phyloP scores from a whole-genome alignment of 1,140 invertebrate species.

The Temnothorax longispinosus region DNA sequence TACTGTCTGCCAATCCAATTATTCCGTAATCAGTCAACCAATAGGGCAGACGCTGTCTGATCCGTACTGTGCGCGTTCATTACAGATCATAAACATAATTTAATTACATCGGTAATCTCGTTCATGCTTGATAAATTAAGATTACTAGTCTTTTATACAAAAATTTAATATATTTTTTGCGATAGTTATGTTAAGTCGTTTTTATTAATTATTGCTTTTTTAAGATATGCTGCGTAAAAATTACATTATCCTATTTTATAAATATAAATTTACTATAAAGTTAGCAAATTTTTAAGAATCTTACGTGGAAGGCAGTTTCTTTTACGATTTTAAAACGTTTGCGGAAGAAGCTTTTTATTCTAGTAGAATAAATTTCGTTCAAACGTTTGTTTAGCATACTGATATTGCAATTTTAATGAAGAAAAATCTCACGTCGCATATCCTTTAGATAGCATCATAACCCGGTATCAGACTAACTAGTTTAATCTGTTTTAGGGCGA shows the following conservation, averaged over 20 bases:
- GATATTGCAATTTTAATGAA: slow-evolving; percentile 45
- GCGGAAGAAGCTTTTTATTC: not conserved
- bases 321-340: slow-evolving; percentile 7
- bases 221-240: not conserved
- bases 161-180: not conserved
- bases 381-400: slow-evolving; percentile 45
- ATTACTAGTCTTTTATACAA: not conserved
- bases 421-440: slow-evolving; percentile 50
- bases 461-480: slow-evolving; percentile 50
- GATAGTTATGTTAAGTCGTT: not conserved
- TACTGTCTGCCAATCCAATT: slow-evolving; percentile 59
- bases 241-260: not conserved
- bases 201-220: not conserved
- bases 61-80: not conserved
- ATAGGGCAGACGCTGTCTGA: not conserved
- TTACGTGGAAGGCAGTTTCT: not conserved
- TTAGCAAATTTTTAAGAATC: not conserved
- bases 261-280: not conserved
- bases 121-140: slow-evolving; percentile 34
- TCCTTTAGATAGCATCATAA: slow-evolving; percentile 50
- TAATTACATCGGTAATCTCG: slow-evolving; percentile 37
- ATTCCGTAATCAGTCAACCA: slow-evolving; percentile 61
- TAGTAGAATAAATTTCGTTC: slow-evolving; percentile 48
- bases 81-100: slow-evolving; percentile 61
- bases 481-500: slow-evolving; percentile 61